Evolutionary conservation across 2,797 vertebrate genomes (phyloP).

Genomic region (Enteromius treurensis): DNA sequence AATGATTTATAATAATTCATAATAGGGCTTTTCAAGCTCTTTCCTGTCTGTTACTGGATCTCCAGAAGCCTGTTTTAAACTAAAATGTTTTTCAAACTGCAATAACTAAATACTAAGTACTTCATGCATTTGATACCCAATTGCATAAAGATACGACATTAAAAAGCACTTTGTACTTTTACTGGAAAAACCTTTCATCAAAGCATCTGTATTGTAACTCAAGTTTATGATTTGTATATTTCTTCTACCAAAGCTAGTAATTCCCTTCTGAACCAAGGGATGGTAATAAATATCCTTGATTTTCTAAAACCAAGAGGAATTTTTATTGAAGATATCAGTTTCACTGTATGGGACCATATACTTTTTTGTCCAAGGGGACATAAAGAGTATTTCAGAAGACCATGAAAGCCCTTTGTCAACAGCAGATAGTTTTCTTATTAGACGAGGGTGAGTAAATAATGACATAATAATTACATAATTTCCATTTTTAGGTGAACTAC

Average conservation of each 20-base stretch:
- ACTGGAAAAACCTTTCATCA: neutral
- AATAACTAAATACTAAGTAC: neutral
- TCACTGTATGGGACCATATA: constrained; percentile 5
- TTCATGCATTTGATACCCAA: neutral
- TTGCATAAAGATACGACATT: neutral
- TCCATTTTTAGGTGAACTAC: neutral
- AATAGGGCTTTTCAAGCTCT: neutral
- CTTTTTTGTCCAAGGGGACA: neutral
- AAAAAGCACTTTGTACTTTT: neutral
- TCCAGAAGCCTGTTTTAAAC: neutral
- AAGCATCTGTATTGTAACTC: neutral
- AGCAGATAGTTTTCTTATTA: neutral
- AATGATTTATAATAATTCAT: neutral
- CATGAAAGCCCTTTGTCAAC: neutral
- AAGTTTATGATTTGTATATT: constrained; percentile 43
- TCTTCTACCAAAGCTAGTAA: constrained; percentile 48
- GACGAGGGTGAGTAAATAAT: neutral
- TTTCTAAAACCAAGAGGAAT: constrained; percentile 50
- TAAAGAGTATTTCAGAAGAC: constrained; percentile 8
- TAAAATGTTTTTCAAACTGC: neutral
- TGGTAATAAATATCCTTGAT: constrained; percentile 52
- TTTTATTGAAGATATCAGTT: constrained; percentile 48
- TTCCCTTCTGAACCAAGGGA: neutral
- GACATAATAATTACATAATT: neutral
- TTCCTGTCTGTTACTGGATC: neutral